These are phyloP conservation scores for Cladopsammia gracilis DNA, from an alignment of 64 coral and sea anemone species.

Conservation along the genomic window DNA sequence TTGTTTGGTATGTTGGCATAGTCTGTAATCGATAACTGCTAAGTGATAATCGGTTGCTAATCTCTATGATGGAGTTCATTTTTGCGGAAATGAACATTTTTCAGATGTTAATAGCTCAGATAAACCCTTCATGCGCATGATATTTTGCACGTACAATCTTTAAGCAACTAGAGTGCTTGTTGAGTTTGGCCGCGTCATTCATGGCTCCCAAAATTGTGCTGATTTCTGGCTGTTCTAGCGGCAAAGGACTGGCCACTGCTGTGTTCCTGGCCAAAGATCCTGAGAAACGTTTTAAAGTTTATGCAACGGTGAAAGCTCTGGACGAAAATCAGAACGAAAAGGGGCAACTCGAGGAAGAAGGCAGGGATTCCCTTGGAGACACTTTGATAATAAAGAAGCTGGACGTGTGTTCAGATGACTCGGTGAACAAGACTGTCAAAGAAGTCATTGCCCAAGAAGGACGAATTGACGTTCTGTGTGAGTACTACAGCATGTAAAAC, in stretches of 20 bases:
- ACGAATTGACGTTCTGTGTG: constrained; percentile 55
- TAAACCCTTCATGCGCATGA: no score
- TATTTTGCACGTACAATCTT: no score
- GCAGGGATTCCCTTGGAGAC: constrained; percentile 45
- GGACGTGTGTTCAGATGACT: constrained; percentile 60
- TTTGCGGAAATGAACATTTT: no score
- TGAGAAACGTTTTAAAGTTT: constrained; percentile 64
- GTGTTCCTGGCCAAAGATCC: constrained; percentile 49
- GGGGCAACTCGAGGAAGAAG: constrained; percentile 34
- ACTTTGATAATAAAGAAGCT: constrained; percentile 57
- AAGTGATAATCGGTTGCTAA: no score
- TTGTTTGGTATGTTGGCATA: no score
- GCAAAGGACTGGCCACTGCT: constrained; percentile 59
- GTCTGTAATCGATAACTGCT: no score
- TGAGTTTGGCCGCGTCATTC: no score
- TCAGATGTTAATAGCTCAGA: no score
- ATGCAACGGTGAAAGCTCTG: constrained; percentile 63
- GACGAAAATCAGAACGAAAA: constrained; percentile 47
- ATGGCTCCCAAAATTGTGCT: constrained; percentile 61
- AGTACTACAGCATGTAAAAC: background rate
- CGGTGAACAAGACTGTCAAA: constrained; percentile 42
- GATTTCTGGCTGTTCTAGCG: constrained; percentile 64
- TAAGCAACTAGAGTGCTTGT: no score
- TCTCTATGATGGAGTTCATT: no score
- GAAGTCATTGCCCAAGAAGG: constrained; percentile 62